Evolutionary conservation across 2,797 vertebrate genomes (phyloP), one percentile per base, ranked within the genome.

Genomic region (Micropoecilia bifurca): DNA sequence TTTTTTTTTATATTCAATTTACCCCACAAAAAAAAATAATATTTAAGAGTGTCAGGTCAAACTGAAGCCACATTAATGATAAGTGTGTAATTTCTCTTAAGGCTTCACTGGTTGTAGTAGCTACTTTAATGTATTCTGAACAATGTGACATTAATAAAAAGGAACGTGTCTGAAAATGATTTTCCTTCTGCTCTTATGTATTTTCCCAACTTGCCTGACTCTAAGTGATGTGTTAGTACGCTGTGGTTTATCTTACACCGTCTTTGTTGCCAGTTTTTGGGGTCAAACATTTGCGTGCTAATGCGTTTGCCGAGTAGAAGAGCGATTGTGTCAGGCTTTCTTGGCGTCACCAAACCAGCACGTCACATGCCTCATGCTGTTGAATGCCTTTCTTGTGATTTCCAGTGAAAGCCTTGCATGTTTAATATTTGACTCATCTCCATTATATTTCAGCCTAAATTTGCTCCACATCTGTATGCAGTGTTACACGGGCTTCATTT

Each of bases 301-400:
- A 82, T 80, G 79, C 83, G 76, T 87, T 76, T 81, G 76, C 80
- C 16, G 79, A 83, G 79, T 78, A 53, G 71, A 76, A 83, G 71
- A 77, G 79, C 77, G 79, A 81, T 77, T 87, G 86, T 90, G 83
- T 55, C 36, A 80, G 74, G 71, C 76, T 86, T 80, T 81, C 71
- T 79, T 59, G 78, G 80, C 66, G 50, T 85, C 79, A 85, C 82
- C 74, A 88, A 92, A 88, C 75, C 82, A 80, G 83, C 84, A 71
- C 80, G 83, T 95, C 92, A 95, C 92, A 94, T 94, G 93, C 88
- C 85, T 85, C 76, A 88, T 82, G 82, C 83, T 79, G 82, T 87
- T 93, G 88, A 94, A 93, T 94, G 93, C 87, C 74, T 89, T 87
- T 92, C 81, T 93, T 93, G 91, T 95, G 84, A 90, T 90, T 90